These are phyloP conservation scores for Peromyscus maniculatus DNA, from an alignment of 2,113 vertebrate species.

Conservation along the genomic window DNA sequence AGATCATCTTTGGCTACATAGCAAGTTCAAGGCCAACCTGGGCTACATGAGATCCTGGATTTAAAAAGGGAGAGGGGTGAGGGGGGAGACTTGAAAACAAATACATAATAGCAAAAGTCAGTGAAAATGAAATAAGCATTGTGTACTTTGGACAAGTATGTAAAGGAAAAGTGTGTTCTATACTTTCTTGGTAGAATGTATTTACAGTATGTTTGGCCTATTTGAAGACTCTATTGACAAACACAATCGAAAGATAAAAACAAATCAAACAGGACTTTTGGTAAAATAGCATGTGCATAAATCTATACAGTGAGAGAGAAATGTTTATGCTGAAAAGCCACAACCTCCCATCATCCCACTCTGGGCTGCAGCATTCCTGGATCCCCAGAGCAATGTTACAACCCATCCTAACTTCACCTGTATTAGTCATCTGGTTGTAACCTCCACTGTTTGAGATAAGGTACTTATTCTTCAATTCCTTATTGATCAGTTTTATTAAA, in stretches of 20 bases:
- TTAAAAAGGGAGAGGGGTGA: neutral
- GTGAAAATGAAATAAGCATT: neutral
- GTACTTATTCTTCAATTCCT: neutral
- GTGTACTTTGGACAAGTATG: neutral
- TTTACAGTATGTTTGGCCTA: neutral
- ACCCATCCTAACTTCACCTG: neutral
- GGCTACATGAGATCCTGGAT: neutral
- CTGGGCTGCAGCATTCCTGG: neutral
- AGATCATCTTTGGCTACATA: neutral
- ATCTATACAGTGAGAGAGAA: neutral
- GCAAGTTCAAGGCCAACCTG: neutral
- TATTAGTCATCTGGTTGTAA: neutral
- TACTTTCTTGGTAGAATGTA: neutral
- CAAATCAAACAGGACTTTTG: neutral
- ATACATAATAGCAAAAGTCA: neutral
- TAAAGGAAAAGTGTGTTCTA: neutral
- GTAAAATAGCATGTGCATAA: neutral
- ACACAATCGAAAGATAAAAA: slow-evolving; percentile 32
- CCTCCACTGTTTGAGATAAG: neutral
- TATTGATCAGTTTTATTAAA: neutral
- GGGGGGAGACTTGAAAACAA: neutral
- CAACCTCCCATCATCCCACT: neutral
- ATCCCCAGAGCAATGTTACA: neutral
- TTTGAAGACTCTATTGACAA: neutral
- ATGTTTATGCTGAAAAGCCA: neutral